Evolutionary conservation across 2,113 vertebrate genomes (phyloP).

Genomic region (Microcebus ravelobensis): DNA sequence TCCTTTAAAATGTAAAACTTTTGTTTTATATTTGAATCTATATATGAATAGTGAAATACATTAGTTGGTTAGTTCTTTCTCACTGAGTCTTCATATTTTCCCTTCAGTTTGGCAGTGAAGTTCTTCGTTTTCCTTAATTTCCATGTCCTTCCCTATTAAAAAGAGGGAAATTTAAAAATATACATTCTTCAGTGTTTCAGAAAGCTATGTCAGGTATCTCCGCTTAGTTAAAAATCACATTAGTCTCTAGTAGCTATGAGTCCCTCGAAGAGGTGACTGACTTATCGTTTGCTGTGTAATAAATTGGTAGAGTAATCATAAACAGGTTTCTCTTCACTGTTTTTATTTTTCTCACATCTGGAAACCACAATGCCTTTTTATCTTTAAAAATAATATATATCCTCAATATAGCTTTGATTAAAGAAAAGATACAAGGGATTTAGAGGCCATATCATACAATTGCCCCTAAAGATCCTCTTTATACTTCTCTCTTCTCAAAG

Average conservation of each 20-base stretch:
- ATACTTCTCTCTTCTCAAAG: not conserved
- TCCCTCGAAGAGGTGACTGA: not conserved
- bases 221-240: not conserved
- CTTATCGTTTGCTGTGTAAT: not conserved
- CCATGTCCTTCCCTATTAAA: not conserved
- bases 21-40: constrained; percentile 13
- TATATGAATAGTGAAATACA: not conserved
- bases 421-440: not conserved
- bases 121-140: constrained; percentile 34
- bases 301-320: not conserved
- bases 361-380: not conserved
- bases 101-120: not conserved
- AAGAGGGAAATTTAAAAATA: not conserved
- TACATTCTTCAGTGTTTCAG: not conserved
- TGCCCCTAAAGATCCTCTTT: not conserved
- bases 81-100: not conserved
- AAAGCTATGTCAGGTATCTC: not conserved
- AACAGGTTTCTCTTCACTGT: not conserved
- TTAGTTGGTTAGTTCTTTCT: not conserved
- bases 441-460: not conserved
- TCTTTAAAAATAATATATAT: not conserved
- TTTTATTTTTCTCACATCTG: constrained; percentile 24
- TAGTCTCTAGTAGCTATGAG: not conserved
- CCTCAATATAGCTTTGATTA: not conserved
- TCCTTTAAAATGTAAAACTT: constrained; percentile 13